Base-by-base conservation (phyloP, 2,113 vertebrate species). In the Misgurnus anguillicaudatus region DNA sequence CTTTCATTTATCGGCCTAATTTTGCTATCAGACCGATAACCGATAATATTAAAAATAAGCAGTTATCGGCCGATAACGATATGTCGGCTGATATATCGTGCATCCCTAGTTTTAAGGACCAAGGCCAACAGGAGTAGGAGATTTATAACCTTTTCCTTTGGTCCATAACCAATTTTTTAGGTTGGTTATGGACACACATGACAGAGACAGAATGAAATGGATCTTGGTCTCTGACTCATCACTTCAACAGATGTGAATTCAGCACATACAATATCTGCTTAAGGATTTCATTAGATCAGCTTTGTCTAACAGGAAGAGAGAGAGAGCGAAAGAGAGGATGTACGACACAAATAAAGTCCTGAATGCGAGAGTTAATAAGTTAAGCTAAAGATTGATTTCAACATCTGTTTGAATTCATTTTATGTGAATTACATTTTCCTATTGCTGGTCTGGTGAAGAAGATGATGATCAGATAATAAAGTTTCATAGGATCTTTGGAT, bases 231-330 rank as follows among this genome's bases (percentile, higher is more conserved):
- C 39, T 41, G 57, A 45, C 36, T 65, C 60, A 68, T 55, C 16
- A 41, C 70, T 45, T 11, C 13, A 73, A 65, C 75, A 82, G 68
- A 73, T 41, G 75, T 31, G 62, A 48, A 72, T 51, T 24, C 77
- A 58, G 60, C 75, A 82, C 62, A 78, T 41, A 72, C 63, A 74
- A 45, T 79, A 55, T 42, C 53, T 61, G 69, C 21, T 55, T 36
- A 31, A 57, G 64, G 69, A 17, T 69, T 68, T 82, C 63, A 75
- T 71, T 72, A 47, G 17, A 39, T 72, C 38, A 21, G 66, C 39
- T 48, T 70, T 39, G 47, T 68, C 74, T 81, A 75, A 67, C 45
- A 57, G 58, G 64, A 71, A 74, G 61, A 55, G 73, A 61, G 65
- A 64, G 42, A n/a, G 8, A 9, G 60, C 16, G 21, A 8, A 24